These are phyloP conservation scores for Anastrepha ludens DNA, from an alignment of 1,140 invertebrate species.

Conservation along the genomic window DNA sequence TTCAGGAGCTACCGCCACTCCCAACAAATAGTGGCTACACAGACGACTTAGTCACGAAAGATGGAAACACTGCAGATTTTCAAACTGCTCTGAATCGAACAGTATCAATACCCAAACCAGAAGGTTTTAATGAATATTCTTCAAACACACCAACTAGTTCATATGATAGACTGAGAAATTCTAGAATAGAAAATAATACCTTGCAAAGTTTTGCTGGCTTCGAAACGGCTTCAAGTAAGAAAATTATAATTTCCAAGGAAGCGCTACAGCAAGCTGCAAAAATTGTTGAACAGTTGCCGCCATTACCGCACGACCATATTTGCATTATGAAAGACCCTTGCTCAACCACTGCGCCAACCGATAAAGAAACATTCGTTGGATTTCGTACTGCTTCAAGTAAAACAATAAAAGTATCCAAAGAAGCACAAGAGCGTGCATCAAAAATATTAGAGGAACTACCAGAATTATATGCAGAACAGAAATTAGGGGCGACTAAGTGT, in stretches of 20 bases:
- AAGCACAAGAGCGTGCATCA: slow-evolving; percentile 38
- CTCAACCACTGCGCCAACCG: neutral
- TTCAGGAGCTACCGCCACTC: neutral
- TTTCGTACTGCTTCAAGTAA: slow-evolving; percentile 54
- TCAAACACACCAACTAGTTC: neutral
- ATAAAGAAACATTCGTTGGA: neutral
- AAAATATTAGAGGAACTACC: slow-evolving; percentile 43
- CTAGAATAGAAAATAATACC: neutral
- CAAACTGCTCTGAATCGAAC: neutral
- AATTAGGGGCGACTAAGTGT: neutral
- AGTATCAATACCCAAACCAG: neutral
- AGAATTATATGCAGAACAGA: neutral
- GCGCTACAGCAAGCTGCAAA: neutral
- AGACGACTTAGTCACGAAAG: slow-evolving; percentile 2
- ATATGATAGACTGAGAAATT: neutral
- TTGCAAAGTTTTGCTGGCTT: neutral
- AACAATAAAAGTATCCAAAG: slow-evolving; percentile 44
- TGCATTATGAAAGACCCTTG: neutral
- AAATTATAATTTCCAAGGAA: neutral
- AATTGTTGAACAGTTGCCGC: neutral
- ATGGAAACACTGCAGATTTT: neutral
- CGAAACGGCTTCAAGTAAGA: neutral
- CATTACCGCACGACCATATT: neutral
- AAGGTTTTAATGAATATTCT: neutral
- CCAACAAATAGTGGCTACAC: neutral